A percentile compares a stretch with the other conserved stretches of the same genome.
Evolutionary conservation across 2,113 vertebrate genomes (phyloP).

Genomic region (Lutjanus erythropterus): DNA sequence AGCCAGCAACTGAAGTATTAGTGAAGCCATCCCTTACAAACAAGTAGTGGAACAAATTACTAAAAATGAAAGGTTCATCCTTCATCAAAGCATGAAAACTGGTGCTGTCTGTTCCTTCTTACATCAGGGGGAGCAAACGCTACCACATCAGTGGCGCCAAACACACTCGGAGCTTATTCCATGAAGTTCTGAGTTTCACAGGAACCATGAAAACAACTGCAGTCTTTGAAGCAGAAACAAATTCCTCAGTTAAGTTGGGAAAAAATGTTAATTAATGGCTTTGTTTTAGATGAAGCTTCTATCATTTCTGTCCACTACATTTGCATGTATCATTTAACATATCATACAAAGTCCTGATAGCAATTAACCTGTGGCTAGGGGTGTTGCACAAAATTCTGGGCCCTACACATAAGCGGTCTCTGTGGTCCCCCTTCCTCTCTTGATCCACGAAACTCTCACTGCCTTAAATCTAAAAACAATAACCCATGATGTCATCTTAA

Average conservation of each 20-base stretch:
- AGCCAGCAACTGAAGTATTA: slow-evolving; percentile 52
- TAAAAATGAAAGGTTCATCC: slow-evolving; percentile 69
- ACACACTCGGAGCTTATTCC: slow-evolving; percentile 5
- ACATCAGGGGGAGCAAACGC: slow-evolving; percentile 32
- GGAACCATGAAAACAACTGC: slow-evolving; percentile 13
- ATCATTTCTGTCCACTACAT: neutral
- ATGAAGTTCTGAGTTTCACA: slow-evolving; percentile 46
- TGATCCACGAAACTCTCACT: no score
- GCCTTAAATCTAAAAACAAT: no score
- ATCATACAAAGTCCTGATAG: neutral
- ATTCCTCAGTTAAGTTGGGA: neutral
- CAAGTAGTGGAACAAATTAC: slow-evolving; percentile 62
- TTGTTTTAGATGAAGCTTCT: neutral
- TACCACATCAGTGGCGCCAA: slow-evolving; percentile 16
- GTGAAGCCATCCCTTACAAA: slow-evolving; percentile 59
- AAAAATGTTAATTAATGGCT: neutral
- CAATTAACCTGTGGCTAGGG: neutral
- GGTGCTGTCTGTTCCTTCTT: slow-evolving; percentile 43
- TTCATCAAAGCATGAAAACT: slow-evolving; percentile 63
- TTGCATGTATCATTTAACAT: neutral
- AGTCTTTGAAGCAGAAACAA: slow-evolving; percentile 12
- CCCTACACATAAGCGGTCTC: no score
- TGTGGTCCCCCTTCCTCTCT: no score
- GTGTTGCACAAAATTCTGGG: no score
- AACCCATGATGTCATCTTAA: no score